A percentile compares a stretch with the other conserved stretches of the same genome.
phyloP scores from a whole-genome alignment of 1,140 invertebrate genomes.

The Meloidogyne floridensis region DNA sequence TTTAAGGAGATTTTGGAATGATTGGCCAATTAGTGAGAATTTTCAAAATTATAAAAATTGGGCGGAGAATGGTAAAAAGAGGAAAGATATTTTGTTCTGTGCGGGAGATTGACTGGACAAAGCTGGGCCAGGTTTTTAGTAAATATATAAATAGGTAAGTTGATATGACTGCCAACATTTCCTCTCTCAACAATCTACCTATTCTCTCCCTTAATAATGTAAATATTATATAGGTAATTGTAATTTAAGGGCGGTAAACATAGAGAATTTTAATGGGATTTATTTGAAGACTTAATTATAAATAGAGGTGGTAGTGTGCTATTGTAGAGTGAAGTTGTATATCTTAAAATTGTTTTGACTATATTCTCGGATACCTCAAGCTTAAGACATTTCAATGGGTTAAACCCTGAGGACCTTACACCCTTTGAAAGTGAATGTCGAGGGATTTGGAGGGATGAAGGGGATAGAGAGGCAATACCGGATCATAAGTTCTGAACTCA shows the following conservation, averaged over 20 bases:
- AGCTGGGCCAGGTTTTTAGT: background rate
- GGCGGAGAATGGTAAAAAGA: background rate
- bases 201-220: background rate
- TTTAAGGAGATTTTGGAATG: background rate
- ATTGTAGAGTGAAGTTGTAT: too few species aligned
- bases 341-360: too few species aligned
- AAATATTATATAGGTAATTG: background rate
- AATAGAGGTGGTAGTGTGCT: too few species aligned
- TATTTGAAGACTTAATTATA: background rate
- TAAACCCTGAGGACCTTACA: too few species aligned
- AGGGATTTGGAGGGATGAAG: too few species aligned
- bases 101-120: background rate
- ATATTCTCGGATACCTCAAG: too few species aligned
- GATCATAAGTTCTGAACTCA: too few species aligned
- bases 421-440: too few species aligned
- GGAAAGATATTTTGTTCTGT: background rate
- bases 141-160: background rate
- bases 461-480: too few species aligned
- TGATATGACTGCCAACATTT: slow-evolving; percentile 1
- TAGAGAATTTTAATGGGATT: background rate
- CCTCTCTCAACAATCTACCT: background rate
- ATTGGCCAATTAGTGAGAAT: background rate
- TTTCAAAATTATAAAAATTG: background rate
- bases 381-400: too few species aligned
- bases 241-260: slow-evolving; percentile 1